phyloP scores from a whole-genome alignment of 2,113 vertebrate genomes.

The Catharus fuscescens region DNA sequence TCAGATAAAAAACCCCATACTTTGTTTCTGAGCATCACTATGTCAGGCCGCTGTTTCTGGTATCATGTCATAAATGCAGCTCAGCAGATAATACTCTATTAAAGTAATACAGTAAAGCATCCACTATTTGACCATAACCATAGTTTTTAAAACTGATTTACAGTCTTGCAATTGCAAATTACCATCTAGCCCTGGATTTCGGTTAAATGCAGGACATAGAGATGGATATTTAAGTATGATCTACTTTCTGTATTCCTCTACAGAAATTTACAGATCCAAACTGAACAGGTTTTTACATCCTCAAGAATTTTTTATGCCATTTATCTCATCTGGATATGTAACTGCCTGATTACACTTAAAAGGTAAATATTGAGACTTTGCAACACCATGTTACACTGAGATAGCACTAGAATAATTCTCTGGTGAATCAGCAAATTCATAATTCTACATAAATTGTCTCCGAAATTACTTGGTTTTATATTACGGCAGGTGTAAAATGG shows the following conservation, averaged over 20 bases:
- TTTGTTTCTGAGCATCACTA: not conserved
- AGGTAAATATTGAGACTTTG: not conserved
- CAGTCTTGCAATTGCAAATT: not conserved
- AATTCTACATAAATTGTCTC: not conserved
- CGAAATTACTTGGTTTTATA: not conserved
- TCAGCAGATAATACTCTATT: not conserved
- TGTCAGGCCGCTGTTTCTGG: not conserved
- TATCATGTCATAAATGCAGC: not conserved
- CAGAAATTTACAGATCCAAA: not conserved
- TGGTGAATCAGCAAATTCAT: not conserved
- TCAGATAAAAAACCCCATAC: rapidly evolving
- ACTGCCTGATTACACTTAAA: not conserved
- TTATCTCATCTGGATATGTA: not conserved
- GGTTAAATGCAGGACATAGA: not conserved
- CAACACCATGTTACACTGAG: not conserved
- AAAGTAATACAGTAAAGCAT: not conserved
- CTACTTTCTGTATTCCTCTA: not conserved
- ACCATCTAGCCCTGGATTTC: not conserved
- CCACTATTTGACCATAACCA: not conserved
- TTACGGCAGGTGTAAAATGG: not conserved
- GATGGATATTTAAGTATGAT: not conserved
- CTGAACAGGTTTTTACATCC: not conserved
- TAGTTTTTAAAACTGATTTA: not conserved
- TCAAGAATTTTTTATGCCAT: not conserved
- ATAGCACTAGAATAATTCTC: not conserved